A percentile compares a stretch with the other conserved stretches of the same genome.
phyloP scores from a whole-genome alignment of 53 echinoderm and acorn worm genomes.

The Glandiceps talaboti region DNA sequence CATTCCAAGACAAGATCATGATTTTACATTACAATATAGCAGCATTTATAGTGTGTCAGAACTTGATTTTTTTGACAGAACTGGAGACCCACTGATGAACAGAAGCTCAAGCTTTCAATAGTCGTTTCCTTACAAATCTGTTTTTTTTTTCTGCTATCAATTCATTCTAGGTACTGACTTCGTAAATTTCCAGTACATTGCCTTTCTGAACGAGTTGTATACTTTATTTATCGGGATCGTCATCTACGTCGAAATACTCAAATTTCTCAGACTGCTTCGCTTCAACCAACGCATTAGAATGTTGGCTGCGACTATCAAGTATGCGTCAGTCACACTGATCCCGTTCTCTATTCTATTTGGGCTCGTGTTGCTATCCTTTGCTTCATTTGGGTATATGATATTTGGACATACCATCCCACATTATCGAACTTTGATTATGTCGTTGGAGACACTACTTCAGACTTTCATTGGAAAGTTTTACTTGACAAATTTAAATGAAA shows the following conservation, averaged over 20 bases:
- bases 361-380: conserved; percentile 34
- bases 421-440: conserved; percentile 24
- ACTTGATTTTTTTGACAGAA: no score
- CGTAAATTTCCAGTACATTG: conserved; percentile 60
- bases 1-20: no score
- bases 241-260: conserved; percentile 35
- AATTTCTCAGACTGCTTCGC: conserved; percentile 51
- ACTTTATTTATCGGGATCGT: conserved; percentile 38
- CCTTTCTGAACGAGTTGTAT: conserved; percentile 60
- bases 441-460: conserved; percentile 41
- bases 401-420: conserved; percentile 27
- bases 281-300: conserved; percentile 44
- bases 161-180: conserved; percentile 16
- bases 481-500: conserved; percentile 30
- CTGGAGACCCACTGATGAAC: no score
- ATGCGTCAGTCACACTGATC: conserved; percentile 37
- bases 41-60: no score
- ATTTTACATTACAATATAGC: no score
- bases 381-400: conserved; percentile 29
- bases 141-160: no score
- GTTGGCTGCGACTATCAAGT: conserved; percentile 32
- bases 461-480: conserved; percentile 63
- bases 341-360: conserved; percentile 46
- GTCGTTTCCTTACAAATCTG: no score
- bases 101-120: no score